Evolutionary conservation across 2,113 vertebrate genomes (phyloP), one percentile per base, ranked within the genome.

Genomic region (Limnothrissa miodon): DNA sequence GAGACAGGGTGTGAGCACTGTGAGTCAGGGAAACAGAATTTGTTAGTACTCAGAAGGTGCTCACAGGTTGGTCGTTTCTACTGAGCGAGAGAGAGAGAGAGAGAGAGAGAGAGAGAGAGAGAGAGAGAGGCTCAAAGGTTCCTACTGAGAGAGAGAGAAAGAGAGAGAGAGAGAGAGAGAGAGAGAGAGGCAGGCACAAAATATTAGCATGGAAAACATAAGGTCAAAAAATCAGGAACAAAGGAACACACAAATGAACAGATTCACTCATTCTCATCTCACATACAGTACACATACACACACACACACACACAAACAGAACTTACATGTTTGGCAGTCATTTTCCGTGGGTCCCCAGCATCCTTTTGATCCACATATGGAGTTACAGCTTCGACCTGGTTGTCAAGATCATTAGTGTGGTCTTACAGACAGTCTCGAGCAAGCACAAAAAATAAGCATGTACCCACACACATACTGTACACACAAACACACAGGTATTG

Each of bases 321-420:
- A 95, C 97, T 97, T 91, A 99, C 97, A 0, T 7, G 59, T 96
- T 91, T 99, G 97, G 88, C 98, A 99, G 85, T 97, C 95, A 79
- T 90, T 82, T 0, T 83, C 79, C 1, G 90, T 91, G 82, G 92
- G 93, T 1, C 97, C 97, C 98, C 98, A 99, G 90, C 98, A 99
- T 23, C 87, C 84, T 66, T 82, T 45, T 13, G 70, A 44, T 6
- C 0, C 3, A 85, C 95, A 95, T 0, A 1, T 9, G 25, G 87
- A 0, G 8, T 86, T 78, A 84, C 95, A 95, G 25, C 1, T 33
- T 45, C 87, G 84, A 88, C 95, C 94, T 95, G 88, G 59, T 11
- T 25, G n/a, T 29, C 59, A 62, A 9, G 7, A 62, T 62, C 25
- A 25, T 29, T 29, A 29, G 25, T 62, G 25, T 9, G 83, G 85